Conservation (phyloP, 2,888 invertebrate species). For the Parnassius glacialis region DNA sequence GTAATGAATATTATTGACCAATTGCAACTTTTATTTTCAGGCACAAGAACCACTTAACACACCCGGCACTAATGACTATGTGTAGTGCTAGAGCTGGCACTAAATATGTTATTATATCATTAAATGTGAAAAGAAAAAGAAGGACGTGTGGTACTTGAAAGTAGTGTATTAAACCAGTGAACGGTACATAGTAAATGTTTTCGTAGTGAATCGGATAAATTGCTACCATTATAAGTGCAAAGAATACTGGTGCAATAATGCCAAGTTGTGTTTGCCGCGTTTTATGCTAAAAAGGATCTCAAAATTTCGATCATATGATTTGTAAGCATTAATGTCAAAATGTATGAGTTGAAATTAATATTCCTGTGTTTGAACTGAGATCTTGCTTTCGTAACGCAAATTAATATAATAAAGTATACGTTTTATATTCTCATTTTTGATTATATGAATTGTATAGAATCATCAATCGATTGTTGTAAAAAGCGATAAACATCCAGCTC, state of each 20-base stretch:
- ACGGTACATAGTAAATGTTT: conserved; percentile 59
- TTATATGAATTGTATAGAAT: conserved; percentile 55
- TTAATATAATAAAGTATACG: conserved; percentile 45
- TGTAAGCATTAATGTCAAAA: conserved; percentile 8
- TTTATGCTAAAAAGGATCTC: conserved; percentile 60
- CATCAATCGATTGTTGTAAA: conserved; percentile 8
- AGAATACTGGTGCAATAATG: conserved; percentile 56
- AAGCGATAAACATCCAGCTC: conserved; percentile 56
- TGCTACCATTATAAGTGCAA: conserved; percentile 62
- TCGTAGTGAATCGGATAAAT: conserved; percentile 50
- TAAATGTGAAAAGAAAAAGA: conserved; percentile 78
- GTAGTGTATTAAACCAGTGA: conserved; percentile 70
- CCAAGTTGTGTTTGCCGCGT: conserved; percentile 59
- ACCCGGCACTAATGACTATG: conserved; percentile 90
- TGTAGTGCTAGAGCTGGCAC: conserved; percentile 80
- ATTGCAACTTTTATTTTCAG: conserved; percentile 77
- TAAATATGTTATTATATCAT: conserved; percentile 73
- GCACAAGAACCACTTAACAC: conserved; percentile 91
- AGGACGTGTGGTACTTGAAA: conserved; percentile 74
- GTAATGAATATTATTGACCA: too few species aligned
- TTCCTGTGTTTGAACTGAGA: conserved; percentile 19
- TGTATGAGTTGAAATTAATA: not conserved
- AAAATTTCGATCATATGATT: conserved; percentile 44
- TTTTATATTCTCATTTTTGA: conserved; percentile 55
- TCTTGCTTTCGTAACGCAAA: conserved; percentile 45